These are phyloP conservation scores for Jordanella pulchra DNA, from an alignment of 2,797 vertebrate species.

Conservation along the genomic window DNA sequence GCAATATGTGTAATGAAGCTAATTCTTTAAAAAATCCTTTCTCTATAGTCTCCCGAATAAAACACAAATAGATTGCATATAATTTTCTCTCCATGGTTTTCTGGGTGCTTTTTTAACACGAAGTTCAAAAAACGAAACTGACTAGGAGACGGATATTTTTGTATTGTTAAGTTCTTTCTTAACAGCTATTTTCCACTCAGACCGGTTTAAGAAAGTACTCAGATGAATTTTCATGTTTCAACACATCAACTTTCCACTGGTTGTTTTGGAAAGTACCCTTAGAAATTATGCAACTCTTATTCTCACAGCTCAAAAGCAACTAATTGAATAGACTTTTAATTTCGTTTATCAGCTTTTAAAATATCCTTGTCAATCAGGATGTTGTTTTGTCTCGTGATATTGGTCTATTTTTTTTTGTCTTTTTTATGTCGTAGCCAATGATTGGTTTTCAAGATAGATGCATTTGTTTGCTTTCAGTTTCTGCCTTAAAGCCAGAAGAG, in stretches of 20 bases:
- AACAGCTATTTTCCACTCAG: neutral
- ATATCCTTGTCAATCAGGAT: neutral
- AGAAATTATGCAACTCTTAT: neutral
- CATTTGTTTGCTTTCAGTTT: slow-evolving; percentile 76
- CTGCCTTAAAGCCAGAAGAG: slow-evolving; percentile 91
- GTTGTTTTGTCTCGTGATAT: neutral
- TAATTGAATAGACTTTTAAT: neutral
- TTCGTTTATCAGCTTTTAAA: neutral
- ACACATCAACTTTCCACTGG: neutral
- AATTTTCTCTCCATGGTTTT: neutral
- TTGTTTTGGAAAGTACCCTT: neutral
- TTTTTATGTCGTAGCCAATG: neutral
- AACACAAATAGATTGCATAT: neutral
- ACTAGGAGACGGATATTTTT: neutral
- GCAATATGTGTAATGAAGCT: neutral
- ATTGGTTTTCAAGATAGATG: neutral
- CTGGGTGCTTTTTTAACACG: neutral
- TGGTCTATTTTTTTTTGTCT: neutral
- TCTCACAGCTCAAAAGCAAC: too few relatives aligned
- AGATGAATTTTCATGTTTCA: neutral
- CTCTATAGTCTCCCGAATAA: neutral
- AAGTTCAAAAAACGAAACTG: neutral
- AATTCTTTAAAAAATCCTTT: neutral
- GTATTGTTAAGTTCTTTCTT: neutral
- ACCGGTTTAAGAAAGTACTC: neutral